These are phyloP conservation scores for Spilarctia lutea DNA, from an alignment of 2,888 invertebrate species.

Conservation along the genomic window DNA sequence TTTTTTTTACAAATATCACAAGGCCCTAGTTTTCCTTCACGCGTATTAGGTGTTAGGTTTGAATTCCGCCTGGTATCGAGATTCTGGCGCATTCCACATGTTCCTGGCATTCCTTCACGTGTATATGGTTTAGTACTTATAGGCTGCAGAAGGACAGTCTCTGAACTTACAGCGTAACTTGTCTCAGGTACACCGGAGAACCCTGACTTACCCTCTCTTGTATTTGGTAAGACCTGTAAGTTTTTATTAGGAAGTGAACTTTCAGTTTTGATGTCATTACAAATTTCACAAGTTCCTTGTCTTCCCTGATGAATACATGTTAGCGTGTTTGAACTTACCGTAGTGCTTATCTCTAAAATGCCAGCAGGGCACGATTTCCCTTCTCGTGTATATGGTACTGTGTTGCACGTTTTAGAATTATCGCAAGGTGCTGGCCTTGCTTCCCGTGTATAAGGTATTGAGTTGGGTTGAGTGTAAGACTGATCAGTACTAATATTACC, in stretches of 20 bases:
- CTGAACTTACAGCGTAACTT: not conserved
- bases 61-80: not conserved
- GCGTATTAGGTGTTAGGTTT: not conserved
- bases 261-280: not conserved
- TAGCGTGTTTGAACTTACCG: not conserved
- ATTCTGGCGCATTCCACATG: not conserved
- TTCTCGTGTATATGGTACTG: not conserved
- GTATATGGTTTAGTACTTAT: not conserved
- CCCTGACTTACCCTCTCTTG: slow-evolving; percentile 2
- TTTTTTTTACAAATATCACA: not conserved
- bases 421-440: not conserved
- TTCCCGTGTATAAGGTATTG: not conserved
- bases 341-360: not conserved
- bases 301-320: slow-evolving; percentile 3
- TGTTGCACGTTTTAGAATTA: not conserved
- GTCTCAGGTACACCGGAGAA: not conserved
- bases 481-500: not conserved
- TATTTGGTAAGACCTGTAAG: not conserved
- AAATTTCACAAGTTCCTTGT: slow-evolving; percentile 3
- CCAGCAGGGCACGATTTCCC: slow-evolving; percentile 6
- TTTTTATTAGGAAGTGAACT: not conserved
- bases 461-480: not conserved
- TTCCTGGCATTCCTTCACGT: slow-evolving; percentile 1
- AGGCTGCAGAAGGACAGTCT: not conserved
- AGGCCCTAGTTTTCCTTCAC: slow-evolving; percentile 1